Evolutionary conservation across 2,888 invertebrate species (phyloP), one percentile per base, ranked within the genome.

Genomic region (Seira musarum): DNA sequence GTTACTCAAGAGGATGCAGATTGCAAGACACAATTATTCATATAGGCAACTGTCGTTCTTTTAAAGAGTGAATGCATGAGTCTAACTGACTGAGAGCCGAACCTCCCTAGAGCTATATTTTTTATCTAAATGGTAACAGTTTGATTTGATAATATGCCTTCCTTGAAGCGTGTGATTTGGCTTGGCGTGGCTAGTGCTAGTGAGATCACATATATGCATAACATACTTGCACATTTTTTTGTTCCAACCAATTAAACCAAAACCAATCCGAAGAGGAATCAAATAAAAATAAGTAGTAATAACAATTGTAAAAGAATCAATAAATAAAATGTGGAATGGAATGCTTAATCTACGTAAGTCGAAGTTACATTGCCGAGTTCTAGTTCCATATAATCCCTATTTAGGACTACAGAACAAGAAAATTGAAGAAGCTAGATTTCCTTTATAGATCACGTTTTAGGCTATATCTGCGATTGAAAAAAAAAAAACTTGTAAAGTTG

Each of bases 271-370:
- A 53, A 15, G 17, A 13, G 53, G 53, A 17, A 53, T 53, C 40
- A 40, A 53, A 53, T 53, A 53, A 53, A 53, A 53, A 53, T 53
- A 53, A 53, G 70, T 65, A 64, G 25, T 77, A 68, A 69, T 49
- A 69, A 68, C 68, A 65, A 69, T 70, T 53, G 53, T 68, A 30
- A 30, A 21, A 69, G 68, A 40, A n/a, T 25, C 68, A 61, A 63
- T 77, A 57, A 76, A 75, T 65, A 65, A 35, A 35, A 65, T 65
- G 17, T 25, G 10, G 17, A 65, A 65, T 65, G 65, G 65, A 65
- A 65, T 65, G 65, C 15, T 30, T 8, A 30, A 8, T 30, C 30
- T 8, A 30, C 25, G 25, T 25, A 65, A 13, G 25, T 24, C 30
- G 17, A 22, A 65, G 30, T 35, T 24, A 13, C 17, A 53, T 53